Percentiles rank a stretch among this genome's conserved stretches.
These are phyloP conservation scores for Tolmerus cingulatus DNA, from an alignment of 2,888 invertebrate species.

Conservation along the genomic window DNA sequence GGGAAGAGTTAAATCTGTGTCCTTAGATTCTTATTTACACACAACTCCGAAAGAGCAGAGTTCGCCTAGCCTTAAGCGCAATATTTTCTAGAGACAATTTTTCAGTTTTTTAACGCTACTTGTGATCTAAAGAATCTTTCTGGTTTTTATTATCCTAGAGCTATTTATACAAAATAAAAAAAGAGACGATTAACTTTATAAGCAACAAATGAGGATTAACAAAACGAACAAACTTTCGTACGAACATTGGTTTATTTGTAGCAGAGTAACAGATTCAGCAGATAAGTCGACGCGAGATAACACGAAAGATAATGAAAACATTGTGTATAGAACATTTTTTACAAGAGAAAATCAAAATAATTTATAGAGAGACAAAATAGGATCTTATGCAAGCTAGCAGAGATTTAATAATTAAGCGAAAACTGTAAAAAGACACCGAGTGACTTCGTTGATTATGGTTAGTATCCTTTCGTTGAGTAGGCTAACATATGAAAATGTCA, in stretches of 20 bases:
- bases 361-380: conserved; percentile 45
- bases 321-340: conserved; percentile 47
- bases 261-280: conserved; percentile 12
- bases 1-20: conserved; percentile 21
- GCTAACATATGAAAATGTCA: conserved; percentile 40
- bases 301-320: conserved; percentile 20
- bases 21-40: conserved; percentile 39
- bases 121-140: conserved; percentile 39
- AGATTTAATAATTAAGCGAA: conserved; percentile 27
- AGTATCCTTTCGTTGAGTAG: not conserved
- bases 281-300: conserved; percentile 27
- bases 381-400: conserved; percentile 45
- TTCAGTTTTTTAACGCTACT: conserved; percentile 46
- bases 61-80: conserved; percentile 42
- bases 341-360: conserved; percentile 48
- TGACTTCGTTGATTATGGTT: not conserved
- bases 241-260: conserved; percentile 23
- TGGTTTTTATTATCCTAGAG: conserved; percentile 37
- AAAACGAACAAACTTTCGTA: conserved; percentile 30
- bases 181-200: conserved; percentile 18
- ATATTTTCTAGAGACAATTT: conserved; percentile 38
- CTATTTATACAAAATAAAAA: conserved; percentile 35
- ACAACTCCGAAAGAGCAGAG: conserved; percentile 20
- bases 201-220: conserved; percentile 3
- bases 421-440: conserved; percentile 37